Base-by-base conservation (phyloP, 2,797 vertebrate species). In the Poeciliopsis presidionis region DNA sequence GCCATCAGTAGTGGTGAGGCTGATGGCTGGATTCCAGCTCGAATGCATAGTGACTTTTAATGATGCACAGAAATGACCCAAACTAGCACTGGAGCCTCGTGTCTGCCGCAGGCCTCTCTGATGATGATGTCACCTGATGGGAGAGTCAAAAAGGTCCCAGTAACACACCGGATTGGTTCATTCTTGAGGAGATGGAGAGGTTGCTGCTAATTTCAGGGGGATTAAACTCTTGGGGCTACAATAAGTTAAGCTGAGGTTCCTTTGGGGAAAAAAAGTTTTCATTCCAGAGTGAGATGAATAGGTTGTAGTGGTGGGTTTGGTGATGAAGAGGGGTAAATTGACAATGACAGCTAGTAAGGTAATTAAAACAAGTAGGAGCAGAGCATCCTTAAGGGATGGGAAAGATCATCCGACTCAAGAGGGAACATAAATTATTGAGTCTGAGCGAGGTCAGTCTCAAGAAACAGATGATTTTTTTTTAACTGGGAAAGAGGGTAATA, bases 51-150 rank as follows among this genome's bases (percentile, higher is more conserved):
- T 89, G 92, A 89, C 84, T 91, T 51, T 16, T 79, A 89, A 92
- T 84, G 76, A 93, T 84, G 78, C 69, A 45, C 77, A 75, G 80
- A 51, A 72, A 75, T 45, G 7, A 45, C 76, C 74, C 63, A 73
- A 79, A 47, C 53, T 28, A 57, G 36, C 75, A 41, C 71, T 80
- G 49, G 20, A 3, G 63, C 33, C 67, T 74, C 61, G 12, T 22
- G 28, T 70, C 78, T 28, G 53, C 84, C 65, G 25, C 74, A 0
- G 82, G 85, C 82, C 81, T 39, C 73, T 33, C 57, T 89, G 91
- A 92, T 73, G 84, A 82, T 91, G 92, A 93, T 92, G 83, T 86
- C 86, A 88, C 82, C 81, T 87, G 91, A 93, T 84, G 80, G 84
- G 71, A 69, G 84, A 83, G 78, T 79, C 67, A 22, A 63, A 74